Evolutionary conservation across 2,797 vertebrate genomes (phyloP).

Genomic region (Sebastes trivittatus): DNA sequence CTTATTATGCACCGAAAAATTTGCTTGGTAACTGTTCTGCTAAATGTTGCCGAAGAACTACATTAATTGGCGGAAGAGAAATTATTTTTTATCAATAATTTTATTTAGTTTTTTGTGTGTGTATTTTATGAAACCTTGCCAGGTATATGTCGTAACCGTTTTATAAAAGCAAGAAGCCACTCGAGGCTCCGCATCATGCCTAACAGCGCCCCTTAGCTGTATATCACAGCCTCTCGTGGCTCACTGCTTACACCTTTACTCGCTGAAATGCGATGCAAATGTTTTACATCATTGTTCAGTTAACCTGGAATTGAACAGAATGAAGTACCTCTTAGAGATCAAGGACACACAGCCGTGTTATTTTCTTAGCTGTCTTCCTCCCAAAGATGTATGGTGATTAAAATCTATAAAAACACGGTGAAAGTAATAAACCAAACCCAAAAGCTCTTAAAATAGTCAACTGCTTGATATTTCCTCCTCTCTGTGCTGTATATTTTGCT

Average conservation of each 20-base stretch:
- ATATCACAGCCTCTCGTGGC: neutral
- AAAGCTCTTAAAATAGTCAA: slow-evolving; percentile 35
- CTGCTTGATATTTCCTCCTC: slow-evolving; percentile 22
- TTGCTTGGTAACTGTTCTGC: neutral
- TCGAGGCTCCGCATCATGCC: neutral
- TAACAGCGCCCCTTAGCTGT: neutral
- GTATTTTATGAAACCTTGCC: neutral
- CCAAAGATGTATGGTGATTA: slow-evolving; percentile 63
- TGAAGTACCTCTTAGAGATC: slow-evolving; percentile 11
- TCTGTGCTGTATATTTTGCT: slow-evolving; percentile 46
- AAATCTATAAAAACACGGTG: slow-evolving; percentile 49
- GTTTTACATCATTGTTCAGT: neutral
- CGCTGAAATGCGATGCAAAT: neutral
- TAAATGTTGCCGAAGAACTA: neutral
- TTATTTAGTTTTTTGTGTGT: neutral
- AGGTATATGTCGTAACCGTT: neutral
- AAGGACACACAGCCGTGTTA: slow-evolving; percentile 16
- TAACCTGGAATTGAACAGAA: slow-evolving; percentile 22
- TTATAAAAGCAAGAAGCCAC: neutral
- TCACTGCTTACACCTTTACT: neutral
- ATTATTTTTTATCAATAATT: neutral
- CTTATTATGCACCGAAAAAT: too few relatives aligned
- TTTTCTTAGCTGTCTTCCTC: slow-evolving; percentile 23
- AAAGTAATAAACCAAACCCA: slow-evolving; percentile 49
- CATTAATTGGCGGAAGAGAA: too few relatives aligned